These are phyloP conservation scores for Clarias fuscus DNA, from an alignment of 2,797 vertebrate species.

Conservation along the genomic window DNA sequence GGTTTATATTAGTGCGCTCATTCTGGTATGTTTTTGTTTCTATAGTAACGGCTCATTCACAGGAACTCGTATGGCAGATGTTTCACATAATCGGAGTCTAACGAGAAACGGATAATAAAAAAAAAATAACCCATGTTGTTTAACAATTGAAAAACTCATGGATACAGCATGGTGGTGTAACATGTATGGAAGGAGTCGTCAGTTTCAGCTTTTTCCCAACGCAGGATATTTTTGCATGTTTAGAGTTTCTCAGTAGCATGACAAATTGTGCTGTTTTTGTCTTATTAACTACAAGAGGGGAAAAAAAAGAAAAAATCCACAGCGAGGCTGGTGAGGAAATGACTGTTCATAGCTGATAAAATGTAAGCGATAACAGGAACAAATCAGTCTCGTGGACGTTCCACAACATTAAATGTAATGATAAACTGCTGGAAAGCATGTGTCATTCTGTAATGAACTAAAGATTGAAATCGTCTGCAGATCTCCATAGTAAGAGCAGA, in stretches of 20 bases:
- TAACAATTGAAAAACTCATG: neutral
- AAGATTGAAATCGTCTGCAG: neutral
- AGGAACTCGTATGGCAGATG: neutral
- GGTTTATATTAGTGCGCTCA: neutral
- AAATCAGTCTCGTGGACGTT: slow-evolving; percentile 6
- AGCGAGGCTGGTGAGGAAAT: neutral
- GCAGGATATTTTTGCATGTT: neutral
- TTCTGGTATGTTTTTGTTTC: neutral
- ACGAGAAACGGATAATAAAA: neutral
- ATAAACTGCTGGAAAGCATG: neutral
- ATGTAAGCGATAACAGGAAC: neutral
- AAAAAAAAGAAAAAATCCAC: neutral
- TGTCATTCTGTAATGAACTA: neutral
- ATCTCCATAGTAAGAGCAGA: neutral
- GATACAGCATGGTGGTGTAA: neutral
- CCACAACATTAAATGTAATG: slow-evolving; percentile 9
- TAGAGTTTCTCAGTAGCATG: neutral
- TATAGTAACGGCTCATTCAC: slow-evolving; percentile 21
- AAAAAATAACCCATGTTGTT: neutral
- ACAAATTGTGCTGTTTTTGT: neutral
- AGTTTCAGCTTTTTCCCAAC: neutral
- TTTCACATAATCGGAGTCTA: neutral
- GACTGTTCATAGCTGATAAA: neutral
- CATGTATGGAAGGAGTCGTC: neutral
- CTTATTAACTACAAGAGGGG: neutral